Percentiles rank a stretch among this genome's conserved stretches.
Conservation (phyloP, 1,140 invertebrate species). For the Tetramorium alpestre region DNA sequence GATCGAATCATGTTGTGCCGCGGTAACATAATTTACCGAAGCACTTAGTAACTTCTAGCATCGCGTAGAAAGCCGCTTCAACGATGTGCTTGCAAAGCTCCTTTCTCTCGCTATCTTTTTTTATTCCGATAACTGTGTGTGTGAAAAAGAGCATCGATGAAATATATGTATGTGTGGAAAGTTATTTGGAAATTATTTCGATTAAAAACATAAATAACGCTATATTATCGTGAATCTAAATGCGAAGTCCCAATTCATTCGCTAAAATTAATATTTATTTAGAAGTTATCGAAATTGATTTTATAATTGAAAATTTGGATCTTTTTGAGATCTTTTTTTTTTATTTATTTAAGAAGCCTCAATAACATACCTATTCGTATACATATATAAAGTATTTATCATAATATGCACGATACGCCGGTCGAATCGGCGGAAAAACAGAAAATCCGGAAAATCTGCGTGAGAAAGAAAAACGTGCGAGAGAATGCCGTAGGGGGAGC, state of each 20-base stretch:
- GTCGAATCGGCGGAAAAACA: not conserved
- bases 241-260: not conserved
- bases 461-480: not conserved
- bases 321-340: not conserved
- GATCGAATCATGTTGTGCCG: conserved; percentile 9
- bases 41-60: conserved; percentile 17
- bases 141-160: not conserved
- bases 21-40: conserved; percentile 50
- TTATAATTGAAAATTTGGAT: not conserved
- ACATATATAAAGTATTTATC: not conserved
- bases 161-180: not conserved
- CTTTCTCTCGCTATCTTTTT: conserved; percentile 17
- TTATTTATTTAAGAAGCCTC: not conserved
- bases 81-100: not conserved
- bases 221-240: not conserved
- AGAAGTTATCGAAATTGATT: not conserved
- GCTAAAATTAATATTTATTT: conserved; percentile 3
- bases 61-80: conserved; percentile 35
- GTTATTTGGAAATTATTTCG: not conserved
- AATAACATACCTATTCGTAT: not conserved
- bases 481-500: not conserved
- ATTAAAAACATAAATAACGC: not conserved
- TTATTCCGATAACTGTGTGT: not conserved
- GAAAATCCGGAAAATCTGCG: conserved; percentile 29
- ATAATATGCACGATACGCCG: not conserved